Percentiles rank a stretch among this genome's conserved stretches.
Evolutionary conservation across 2,113 vertebrate genomes (phyloP).

Genomic region (Ginglymostoma cirratum): DNA sequence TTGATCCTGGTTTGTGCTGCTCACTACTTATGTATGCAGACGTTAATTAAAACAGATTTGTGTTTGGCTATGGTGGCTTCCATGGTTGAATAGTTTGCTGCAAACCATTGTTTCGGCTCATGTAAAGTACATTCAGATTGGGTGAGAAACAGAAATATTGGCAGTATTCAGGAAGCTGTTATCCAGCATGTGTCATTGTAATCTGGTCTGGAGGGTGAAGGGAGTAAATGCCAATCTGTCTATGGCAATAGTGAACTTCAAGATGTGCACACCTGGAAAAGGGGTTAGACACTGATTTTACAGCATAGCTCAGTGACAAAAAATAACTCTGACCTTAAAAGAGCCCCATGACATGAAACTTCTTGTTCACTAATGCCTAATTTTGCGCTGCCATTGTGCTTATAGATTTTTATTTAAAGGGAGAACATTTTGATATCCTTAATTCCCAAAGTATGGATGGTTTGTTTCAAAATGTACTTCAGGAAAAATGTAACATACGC

Average conservation of each 20-base stretch:
- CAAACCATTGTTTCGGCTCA: background rate
- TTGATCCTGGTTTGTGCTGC: background rate
- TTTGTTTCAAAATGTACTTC: slow-evolving; percentile 44
- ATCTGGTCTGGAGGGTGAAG: background rate
- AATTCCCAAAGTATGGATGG: slow-evolving; percentile 47
- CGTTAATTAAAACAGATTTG: background rate
- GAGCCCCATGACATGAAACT: background rate
- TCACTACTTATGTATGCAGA: background rate
- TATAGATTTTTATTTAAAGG: background rate
- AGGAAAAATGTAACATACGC: slow-evolving; percentile 75
- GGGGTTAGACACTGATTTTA: background rate
- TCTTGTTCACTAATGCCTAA: background rate
- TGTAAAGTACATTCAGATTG: background rate
- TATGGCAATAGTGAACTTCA: background rate
- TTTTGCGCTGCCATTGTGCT: background rate
- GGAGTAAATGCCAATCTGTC: background rate
- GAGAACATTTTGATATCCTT: slow-evolving; percentile 38
- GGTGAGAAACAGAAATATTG: background rate
- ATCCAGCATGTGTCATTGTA: background rate
- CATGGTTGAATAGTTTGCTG: background rate
- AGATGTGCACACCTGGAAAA: background rate
- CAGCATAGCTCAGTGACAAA: background rate
- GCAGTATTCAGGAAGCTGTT: background rate
- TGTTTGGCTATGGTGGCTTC: background rate
- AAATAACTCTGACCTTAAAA: background rate